phyloP scores from a whole-genome alignment of 2,113 vertebrate genomes.

The Psilopogon haemacephalus region DNA sequence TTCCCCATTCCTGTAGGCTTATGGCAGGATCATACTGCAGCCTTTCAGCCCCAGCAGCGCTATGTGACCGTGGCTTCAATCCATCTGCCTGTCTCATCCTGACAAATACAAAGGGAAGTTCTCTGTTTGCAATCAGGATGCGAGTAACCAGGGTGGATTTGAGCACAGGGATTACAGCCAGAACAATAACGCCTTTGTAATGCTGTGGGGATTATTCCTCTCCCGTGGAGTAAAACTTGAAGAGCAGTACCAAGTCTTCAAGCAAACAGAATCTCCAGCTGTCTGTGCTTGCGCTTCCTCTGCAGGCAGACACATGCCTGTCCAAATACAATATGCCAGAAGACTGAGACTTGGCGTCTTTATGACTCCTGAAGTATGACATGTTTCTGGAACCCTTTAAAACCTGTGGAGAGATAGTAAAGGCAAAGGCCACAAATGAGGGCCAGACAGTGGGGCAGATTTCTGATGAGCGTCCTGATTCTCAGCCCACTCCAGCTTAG shows the following conservation, averaged over 20 bases:
- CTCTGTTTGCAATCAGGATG: background rate
- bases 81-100: background rate
- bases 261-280: constrained; percentile 55
- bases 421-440: background rate
- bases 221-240: constrained; percentile 47
- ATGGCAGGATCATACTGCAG: background rate
- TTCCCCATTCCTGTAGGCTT: background rate
- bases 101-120: background rate
- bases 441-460: background rate
- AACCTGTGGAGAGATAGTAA: background rate
- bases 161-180: constrained; percentile 42
- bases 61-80: background rate
- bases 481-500: background rate
- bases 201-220: constrained; percentile 53
- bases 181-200: constrained; percentile 63
- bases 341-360: constrained; percentile 12
- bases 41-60: background rate
- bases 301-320: constrained; percentile 20
- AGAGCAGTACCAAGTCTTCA: constrained; percentile 36
- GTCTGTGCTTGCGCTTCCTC: constrained; percentile 18
- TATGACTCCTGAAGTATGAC: background rate
- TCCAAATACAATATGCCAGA: constrained; percentile 34
- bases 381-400: background rate
- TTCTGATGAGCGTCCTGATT: background rate
- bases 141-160: constrained; percentile 27